Evolutionary conservation across 2,797 vertebrate species (phyloP).

Genomic region (Malacoraja senta): DNA sequence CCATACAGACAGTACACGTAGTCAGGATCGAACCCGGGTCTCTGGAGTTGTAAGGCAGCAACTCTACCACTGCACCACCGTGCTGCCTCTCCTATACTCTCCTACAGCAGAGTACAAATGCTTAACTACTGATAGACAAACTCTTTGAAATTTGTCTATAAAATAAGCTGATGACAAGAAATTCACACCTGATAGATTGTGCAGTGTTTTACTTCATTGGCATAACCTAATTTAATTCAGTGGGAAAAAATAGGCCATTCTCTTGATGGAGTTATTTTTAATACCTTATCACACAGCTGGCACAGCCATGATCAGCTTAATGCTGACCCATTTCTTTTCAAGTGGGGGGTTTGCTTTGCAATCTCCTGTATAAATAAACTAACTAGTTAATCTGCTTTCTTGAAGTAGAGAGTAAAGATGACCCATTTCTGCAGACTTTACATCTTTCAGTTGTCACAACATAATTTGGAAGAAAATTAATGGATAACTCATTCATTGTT

Average conservation of each 20-base stretch:
- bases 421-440: background rate
- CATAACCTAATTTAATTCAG: slow-evolving; percentile 3
- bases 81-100: no score
- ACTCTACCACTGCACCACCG: no score
- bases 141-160: background rate
- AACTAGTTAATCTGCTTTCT: background rate
- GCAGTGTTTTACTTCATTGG: background rate
- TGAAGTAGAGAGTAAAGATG: background rate
- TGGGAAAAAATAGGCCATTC: slow-evolving; percentile 3
- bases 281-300: background rate
- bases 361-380: background rate
- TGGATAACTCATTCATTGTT: background rate
- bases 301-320: slow-evolving; percentile 16
- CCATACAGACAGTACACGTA: no score
- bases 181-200: background rate
- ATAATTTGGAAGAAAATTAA: background rate
- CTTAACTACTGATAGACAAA: background rate
- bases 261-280: slow-evolving; percentile 28
- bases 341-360: background rate
- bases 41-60: no score
- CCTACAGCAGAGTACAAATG: background rate
- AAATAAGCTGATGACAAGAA: background rate
- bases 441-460: background rate
- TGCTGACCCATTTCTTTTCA: slow-evolving; percentile 24
- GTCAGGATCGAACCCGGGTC: no score